These are phyloP conservation scores for Lithobius niger DNA, from an alignment of 1,140 invertebrate species.

Conservation along the genomic window DNA sequence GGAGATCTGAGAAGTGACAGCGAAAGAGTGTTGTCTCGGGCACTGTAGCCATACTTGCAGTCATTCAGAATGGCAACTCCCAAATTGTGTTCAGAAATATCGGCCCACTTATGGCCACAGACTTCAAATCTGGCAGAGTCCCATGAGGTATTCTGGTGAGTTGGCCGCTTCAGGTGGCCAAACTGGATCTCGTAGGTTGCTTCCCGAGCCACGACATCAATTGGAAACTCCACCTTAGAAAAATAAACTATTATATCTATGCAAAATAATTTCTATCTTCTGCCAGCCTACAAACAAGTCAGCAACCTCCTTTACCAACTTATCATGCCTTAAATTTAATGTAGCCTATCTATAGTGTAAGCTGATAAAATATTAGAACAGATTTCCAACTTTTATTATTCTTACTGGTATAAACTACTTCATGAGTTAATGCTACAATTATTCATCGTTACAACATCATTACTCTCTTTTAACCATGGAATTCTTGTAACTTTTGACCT, in stretches of 20 bases:
- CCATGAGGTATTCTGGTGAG: slow-evolving; percentile 42
- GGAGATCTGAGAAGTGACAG: slow-evolving; percentile 38
- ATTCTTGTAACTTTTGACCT: too few relatives aligned
- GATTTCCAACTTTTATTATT: too few relatives aligned
- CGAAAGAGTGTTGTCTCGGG: slow-evolving; percentile 31
- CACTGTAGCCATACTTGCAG: slow-evolving; percentile 39
- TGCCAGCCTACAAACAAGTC: too few relatives aligned
- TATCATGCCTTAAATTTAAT: too few relatives aligned
- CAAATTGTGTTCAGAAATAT: slow-evolving; percentile 37
- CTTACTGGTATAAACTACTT: too few relatives aligned
- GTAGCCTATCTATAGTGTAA: too few relatives aligned
- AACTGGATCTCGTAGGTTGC: slow-evolving; percentile 40
- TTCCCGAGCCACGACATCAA: slow-evolving; percentile 28
- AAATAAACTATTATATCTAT: background rate
- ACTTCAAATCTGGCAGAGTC: slow-evolving; percentile 41
- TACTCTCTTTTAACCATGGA: too few relatives aligned
- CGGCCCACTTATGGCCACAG: slow-evolving; percentile 40
- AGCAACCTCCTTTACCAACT: too few relatives aligned
- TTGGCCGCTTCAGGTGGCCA: slow-evolving; percentile 37
- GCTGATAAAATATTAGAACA: too few relatives aligned
- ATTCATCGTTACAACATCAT: too few relatives aligned
- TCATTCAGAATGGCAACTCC: slow-evolving; percentile 41
- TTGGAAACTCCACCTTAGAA: slow-evolving; percentile 34
- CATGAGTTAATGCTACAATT: too few relatives aligned
- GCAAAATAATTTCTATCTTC: background rate